phyloP scores from a whole-genome alignment of 2,888 invertebrate genomes.

The Dromius quadrimaculatus region DNA sequence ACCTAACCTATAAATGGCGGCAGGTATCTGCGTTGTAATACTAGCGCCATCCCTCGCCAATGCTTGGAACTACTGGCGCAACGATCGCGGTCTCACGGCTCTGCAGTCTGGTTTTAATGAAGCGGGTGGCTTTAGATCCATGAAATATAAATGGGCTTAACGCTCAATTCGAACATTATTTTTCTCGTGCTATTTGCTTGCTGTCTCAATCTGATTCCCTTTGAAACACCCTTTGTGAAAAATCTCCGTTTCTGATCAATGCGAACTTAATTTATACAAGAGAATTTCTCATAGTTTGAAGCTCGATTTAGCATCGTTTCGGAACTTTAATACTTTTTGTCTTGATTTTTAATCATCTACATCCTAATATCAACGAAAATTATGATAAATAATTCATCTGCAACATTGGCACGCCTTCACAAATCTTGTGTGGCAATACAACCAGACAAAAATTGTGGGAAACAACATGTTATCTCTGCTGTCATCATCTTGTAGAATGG shows the following conservation, averaged over 20 bases:
- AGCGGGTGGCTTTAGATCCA: constrained; percentile 43
- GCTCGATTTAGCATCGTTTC: too few species aligned
- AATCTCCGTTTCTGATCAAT: neutral
- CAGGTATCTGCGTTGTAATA: constrained; percentile 20
- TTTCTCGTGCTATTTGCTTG: constrained; percentile 32
- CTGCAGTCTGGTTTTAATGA: constrained; percentile 41
- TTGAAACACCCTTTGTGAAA: neutral
- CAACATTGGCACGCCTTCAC: too few species aligned
- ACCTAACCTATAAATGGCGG: constrained; percentile 46
- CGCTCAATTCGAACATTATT: constrained; percentile 36
- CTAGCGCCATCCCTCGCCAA: constrained; percentile 8
- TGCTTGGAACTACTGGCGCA: neutral
- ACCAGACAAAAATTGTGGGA: too few species aligned
- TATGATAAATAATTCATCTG: too few species aligned
- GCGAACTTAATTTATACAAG: neutral
- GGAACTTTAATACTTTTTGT: too few species aligned
- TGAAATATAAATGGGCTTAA: constrained; percentile 46
- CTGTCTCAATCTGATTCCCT: constrained; percentile 1
- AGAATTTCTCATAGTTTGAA: too few species aligned
- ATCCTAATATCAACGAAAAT: too few species aligned
- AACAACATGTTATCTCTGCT: too few species aligned
- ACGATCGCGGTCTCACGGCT: constrained; percentile 7
- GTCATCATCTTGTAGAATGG: too few species aligned
- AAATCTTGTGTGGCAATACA: too few species aligned
- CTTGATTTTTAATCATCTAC: too few species aligned